Conservation (phyloP, 2,888 invertebrate species). For the Sceliomorpha sp. region DNA sequence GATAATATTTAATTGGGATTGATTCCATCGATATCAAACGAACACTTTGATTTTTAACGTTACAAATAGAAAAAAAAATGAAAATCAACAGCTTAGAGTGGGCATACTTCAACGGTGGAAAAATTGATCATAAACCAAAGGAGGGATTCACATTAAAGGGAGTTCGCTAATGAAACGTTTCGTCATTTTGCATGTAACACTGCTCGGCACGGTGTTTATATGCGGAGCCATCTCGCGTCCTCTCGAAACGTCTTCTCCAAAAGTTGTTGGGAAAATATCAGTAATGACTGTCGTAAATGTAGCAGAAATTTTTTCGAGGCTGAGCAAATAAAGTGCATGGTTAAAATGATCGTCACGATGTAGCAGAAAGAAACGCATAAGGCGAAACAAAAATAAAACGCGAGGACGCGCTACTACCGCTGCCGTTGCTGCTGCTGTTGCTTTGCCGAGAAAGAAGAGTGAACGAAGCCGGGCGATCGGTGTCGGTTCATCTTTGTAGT, state of each 20-base stretch:
- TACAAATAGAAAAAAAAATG: too few relatives aligned
- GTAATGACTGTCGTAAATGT: conserved; percentile 52
- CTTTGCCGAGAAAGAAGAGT: conserved; percentile 40
- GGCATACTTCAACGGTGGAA: too few relatives aligned
- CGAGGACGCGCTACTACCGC: conserved; percentile 20
- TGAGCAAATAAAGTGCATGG: conserved; percentile 55
- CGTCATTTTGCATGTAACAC: conserved; percentile 1
- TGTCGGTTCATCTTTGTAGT: conserved; percentile 58
- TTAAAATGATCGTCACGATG: conserved; percentile 43
- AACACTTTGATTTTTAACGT: too few relatives aligned
- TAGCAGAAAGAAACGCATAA: conserved; percentile 46
- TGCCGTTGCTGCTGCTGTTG: conserved; percentile 14
- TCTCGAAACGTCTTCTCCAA: conserved; percentile 1
- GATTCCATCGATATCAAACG: too few relatives aligned
- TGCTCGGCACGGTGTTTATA: too few relatives aligned
- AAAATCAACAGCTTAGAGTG: too few relatives aligned
- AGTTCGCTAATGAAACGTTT: too few relatives aligned
- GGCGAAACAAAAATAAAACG: conserved; percentile 53
- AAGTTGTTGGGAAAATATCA: conserved; percentile 45
- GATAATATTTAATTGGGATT: too few relatives aligned
- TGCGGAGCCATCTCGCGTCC: too few relatives aligned
- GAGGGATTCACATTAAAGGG: too few relatives aligned
- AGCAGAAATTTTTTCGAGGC: conserved; percentile 53
- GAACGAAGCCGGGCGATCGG: conserved; percentile 50
- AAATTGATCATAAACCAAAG: too few relatives aligned